A percentile compares a stretch with the other conserved stretches of the same genome.
Evolutionary conservation across 1,140 invertebrate species (phyloP).

Genomic region (Apis laboriosa): DNA sequence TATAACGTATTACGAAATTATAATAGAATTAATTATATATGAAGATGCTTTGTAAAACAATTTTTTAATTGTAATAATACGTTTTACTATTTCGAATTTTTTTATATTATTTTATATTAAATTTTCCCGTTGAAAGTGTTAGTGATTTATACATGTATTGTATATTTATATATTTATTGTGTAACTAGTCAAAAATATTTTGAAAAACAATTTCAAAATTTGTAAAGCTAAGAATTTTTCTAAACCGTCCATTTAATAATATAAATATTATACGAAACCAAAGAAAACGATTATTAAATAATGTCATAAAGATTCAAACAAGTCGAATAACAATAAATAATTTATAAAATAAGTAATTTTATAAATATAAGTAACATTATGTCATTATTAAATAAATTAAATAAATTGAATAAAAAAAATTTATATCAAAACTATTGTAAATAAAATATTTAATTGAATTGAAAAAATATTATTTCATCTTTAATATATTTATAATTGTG

Average conservation of each 20-base stretch:
- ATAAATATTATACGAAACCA: not conserved
- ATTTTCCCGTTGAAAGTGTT: too few relatives aligned
- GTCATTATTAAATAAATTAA: not conserved
- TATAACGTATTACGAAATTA: not conserved
- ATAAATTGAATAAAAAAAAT: not conserved
- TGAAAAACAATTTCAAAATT: not conserved
- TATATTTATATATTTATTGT: conserved; percentile 13
- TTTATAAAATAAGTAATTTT: not conserved
- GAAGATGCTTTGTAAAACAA: not conserved
- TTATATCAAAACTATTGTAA: conserved; percentile 46
- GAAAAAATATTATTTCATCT: not conserved
- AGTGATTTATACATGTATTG: not conserved
- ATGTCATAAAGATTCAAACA: not conserved
- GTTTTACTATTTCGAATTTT: not conserved
- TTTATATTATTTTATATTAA: too few relatives aligned
- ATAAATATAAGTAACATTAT: too few relatives aligned
- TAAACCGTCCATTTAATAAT: conserved; percentile 14
- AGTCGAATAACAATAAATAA: not conserved
- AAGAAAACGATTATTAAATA: conserved; percentile 8
- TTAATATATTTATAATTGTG: too few relatives aligned
- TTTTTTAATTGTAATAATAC: not conserved
- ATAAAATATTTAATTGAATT: conserved; percentile 45
- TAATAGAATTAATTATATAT: not conserved
- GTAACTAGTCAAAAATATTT: conserved; percentile 50
- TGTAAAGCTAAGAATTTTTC: not conserved